These are phyloP conservation scores for Schmidtea mediterranea DNA, from an alignment of 1,140 invertebrate species.

Conservation along the genomic window DNA sequence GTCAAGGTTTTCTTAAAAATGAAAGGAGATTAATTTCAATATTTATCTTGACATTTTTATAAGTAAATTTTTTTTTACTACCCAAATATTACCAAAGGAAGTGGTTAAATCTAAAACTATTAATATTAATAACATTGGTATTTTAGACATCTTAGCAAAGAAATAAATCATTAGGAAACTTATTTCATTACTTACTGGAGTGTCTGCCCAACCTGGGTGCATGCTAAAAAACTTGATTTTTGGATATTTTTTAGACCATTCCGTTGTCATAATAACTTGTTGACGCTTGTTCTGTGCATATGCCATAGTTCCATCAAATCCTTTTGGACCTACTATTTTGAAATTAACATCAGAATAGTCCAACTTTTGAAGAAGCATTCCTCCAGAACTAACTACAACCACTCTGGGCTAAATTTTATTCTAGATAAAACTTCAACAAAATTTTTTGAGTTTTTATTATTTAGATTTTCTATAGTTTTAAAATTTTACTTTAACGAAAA, in stretches of 20 bases:
- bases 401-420: too few relatives aligned
- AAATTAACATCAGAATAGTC: constrained; percentile 27
- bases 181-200: constrained; percentile 14
- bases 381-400: too few relatives aligned
- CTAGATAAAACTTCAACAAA: too few relatives aligned
- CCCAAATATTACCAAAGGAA: background rate
- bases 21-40: too few relatives aligned
- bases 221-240: constrained; percentile 28
- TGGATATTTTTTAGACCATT: constrained; percentile 25
- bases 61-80: background rate
- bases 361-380: constrained; percentile 28
- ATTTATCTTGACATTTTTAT: background rate
- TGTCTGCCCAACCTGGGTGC: constrained; percentile 33
- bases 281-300: constrained; percentile 33
- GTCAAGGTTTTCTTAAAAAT: too few relatives aligned
- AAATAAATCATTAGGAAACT: too few relatives aligned
- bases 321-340: constrained; percentile 17
- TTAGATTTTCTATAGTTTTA: too few relatives aligned
- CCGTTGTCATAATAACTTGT: constrained; percentile 29
- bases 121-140: too few relatives aligned
- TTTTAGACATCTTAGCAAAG: background rate
- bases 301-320: constrained; percentile 28
- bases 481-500: too few relatives aligned
- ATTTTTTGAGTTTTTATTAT: too few relatives aligned
- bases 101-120: background rate